Base-by-base conservation (phyloP, 1,140 invertebrate genomes). In the Hesperophylax magnus region DNA sequence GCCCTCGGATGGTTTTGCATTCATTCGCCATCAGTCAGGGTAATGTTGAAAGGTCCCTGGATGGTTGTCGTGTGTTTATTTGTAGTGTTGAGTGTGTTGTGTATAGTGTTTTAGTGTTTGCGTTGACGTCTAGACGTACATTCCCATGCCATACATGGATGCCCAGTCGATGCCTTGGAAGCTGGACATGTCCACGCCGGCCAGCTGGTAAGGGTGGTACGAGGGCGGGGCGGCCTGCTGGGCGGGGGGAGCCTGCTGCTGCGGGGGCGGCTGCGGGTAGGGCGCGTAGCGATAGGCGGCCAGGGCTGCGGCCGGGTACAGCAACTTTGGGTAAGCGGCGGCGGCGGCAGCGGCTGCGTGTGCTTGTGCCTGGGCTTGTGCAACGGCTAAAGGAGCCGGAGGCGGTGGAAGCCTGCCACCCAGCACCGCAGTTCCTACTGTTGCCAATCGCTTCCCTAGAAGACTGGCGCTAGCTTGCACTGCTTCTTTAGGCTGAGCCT, bases 111-210 rank as follows among this genome's bases (percentile, higher is more conserved):
- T 47, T 6, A 2, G 39, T 14, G 11, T 1, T 11, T 11, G 6
- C 8, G 56, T 58, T 20, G 22, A 11, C 22, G 27, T 65, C 91
- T 94, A 96, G 86, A 96, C 95, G 90, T 96, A 97, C 95, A 96
- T 96, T 86, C 95, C 95, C 91, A 96, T 95, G 84, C 95, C 95
- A 88, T 97, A 97, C 94, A 97, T 95, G 85, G 94, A 94, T 84
- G 94, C 93, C 96, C 96, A 97, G 89, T 97, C 96, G 81, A 97
- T 94, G 60, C 95, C 95, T 88, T 97, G 96, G 92, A 97, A 97
- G 86, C 95, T 95, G 60, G 95, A 95, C 96, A 97, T 97, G 88
- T 97, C 96, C 69, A 97, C 95, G 87, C 96, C 96, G 86, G 95
- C 94, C 69, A 97, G 92, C 84, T 95, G 93, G 89, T 96, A 96